Conservation (phyloP, 2,888 invertebrate species). For the Lobophora halterata region DNA sequence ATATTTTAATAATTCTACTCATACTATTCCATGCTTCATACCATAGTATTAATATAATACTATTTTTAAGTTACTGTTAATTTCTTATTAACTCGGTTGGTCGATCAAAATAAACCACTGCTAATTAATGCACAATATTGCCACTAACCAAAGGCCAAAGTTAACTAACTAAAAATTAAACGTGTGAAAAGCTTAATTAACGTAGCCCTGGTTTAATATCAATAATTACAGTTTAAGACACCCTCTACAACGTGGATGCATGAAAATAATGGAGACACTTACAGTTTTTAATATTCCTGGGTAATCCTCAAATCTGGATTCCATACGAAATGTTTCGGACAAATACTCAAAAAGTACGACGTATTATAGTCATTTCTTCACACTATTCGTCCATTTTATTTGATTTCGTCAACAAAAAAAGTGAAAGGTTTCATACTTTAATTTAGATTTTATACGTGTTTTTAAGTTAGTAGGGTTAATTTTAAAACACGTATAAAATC, state of each 20-base stretch:
- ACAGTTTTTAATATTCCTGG: no score
- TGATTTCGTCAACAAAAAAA: no score
- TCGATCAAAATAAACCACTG: conserved; percentile 63
- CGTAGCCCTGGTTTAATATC: conserved; percentile 67
- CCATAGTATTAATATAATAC: background rate
- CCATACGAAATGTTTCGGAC: conserved; percentile 4
- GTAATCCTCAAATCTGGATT: no score
- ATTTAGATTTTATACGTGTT: no score
- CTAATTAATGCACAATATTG: conserved; percentile 71
- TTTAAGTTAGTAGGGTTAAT: no score
- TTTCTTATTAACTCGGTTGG: conserved; percentile 39
- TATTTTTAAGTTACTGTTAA: no score
- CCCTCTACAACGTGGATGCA: conserved; percentile 50
- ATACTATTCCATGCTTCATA: background rate
- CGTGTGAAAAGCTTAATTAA: conserved; percentile 76
- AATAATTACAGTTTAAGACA: conserved; percentile 77
- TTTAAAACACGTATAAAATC: no score
- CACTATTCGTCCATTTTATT: no score
- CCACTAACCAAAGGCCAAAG: conserved; percentile 57
- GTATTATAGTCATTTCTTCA: no score
- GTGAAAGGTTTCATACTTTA: no score
- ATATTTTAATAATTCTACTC: no score
- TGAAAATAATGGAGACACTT: conserved; percentile 26
- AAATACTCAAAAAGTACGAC: no score
- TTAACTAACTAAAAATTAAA: conserved; percentile 70